These are phyloP conservation scores for Alouatta palliata DNA, from an alignment of 2,113 vertebrate species.

Conservation along the genomic window DNA sequence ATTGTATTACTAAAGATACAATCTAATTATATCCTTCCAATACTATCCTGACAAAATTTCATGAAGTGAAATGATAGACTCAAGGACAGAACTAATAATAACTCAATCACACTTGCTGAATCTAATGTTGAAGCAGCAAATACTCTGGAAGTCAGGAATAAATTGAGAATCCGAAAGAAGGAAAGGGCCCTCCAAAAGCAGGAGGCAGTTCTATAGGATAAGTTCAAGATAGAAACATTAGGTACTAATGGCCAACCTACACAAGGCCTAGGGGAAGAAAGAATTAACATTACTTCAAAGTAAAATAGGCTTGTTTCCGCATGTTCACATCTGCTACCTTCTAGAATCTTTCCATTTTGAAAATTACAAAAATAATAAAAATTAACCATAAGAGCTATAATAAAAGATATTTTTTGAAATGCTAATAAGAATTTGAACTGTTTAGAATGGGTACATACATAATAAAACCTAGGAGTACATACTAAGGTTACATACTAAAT, in stretches of 20 bases:
- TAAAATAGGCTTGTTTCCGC: not conserved
- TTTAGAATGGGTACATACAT: not conserved
- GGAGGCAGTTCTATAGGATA: rapidly evolving
- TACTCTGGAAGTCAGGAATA: not conserved
- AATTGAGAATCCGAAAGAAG: not conserved
- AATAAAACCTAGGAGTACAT: too few relatives aligned
- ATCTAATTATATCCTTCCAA: not conserved
- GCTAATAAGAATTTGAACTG: not conserved
- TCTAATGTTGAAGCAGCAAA: not conserved
- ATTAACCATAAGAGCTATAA: not conserved
- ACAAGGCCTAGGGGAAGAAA: not conserved
- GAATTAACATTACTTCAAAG: not conserved
- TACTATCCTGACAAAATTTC: not conserved
- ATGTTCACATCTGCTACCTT: not conserved
- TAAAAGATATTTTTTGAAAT: not conserved
- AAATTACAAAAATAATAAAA: not conserved
- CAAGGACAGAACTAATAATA: not conserved
- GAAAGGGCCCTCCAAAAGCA: not conserved
- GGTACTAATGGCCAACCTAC: not conserved
- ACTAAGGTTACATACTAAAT: too few relatives aligned
- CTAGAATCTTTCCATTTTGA: not conserved
- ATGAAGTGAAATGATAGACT: not conserved
- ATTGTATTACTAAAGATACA: not conserved
- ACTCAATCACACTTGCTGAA: not conserved
- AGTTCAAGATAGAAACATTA: not conserved